A percentile compares a stretch with the other conserved stretches of the same genome.
phyloP scores from a whole-genome alignment of 1,140 invertebrate genomes.

The Musca vetustissima region DNA sequence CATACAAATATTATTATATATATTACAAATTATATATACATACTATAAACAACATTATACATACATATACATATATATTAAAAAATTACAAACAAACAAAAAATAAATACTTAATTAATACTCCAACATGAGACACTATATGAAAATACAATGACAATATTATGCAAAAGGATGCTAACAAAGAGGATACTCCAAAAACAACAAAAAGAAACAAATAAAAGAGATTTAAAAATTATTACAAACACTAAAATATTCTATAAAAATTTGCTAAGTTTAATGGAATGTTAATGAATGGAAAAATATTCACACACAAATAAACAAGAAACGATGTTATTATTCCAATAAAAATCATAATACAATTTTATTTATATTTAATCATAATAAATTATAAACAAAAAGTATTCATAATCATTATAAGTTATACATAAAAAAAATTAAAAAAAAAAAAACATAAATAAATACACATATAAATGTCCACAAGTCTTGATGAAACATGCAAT shows the following conservation, averaged over 20 bases:
- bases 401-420: no score
- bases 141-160: conserved; percentile 21
- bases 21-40: not conserved
- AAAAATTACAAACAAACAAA: not conserved
- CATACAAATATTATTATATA: conserved; percentile 3
- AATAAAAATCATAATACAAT: no score
- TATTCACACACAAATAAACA: no score
- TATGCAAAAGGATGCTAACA: conserved; percentile 1
- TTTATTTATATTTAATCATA: no score
- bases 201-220: not conserved
- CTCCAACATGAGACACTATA: conserved; percentile 20
- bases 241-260: not conserved
- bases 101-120: conserved; percentile 7
- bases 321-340: no score
- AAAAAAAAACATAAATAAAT: no score
- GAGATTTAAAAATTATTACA: not conserved
- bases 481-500: no score
- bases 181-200: not conserved
- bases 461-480: no score
- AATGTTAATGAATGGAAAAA: no score
- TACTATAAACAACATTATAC: conserved; percentile 1
- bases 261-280: not conserved
- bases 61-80: not conserved
- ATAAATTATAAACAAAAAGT: no score
- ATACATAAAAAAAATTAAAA: no score